Evolutionary conservation across 1,140 invertebrate species (phyloP).

Genomic region (Lordiphosa stackelbergi): DNA sequence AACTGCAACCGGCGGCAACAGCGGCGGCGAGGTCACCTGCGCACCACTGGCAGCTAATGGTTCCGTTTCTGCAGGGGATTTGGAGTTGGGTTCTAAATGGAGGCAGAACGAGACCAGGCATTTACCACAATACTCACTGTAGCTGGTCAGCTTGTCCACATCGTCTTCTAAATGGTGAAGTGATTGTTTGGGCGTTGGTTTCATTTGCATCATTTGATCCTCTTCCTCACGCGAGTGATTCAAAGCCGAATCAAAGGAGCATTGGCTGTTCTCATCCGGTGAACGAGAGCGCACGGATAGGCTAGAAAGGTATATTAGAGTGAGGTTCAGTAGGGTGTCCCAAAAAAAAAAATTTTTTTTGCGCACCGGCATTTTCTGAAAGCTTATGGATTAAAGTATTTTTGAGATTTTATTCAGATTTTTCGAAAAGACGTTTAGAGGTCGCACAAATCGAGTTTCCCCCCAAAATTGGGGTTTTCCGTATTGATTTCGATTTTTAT

Average conservation of each 20-base stretch:
- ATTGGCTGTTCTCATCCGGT: slow-evolving; percentile 85
- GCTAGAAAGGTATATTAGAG: no score
- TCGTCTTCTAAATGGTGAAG: slow-evolving; percentile 34
- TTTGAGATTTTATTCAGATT: no score
- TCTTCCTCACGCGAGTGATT: slow-evolving; percentile 89
- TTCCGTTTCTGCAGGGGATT: slow-evolving; percentile 10
- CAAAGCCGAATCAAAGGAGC: slow-evolving; percentile 89
- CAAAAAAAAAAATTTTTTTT: no score
- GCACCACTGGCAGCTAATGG: slow-evolving; percentile 14
- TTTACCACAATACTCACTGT: slow-evolving; percentile 51
- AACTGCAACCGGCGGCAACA: slow-evolving; percentile 1
- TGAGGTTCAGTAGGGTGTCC: no score
- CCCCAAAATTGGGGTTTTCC: no score
- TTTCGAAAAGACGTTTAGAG: no score
- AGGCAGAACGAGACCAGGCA: background rate
- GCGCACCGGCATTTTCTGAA: no score
- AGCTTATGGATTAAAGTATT: no score
- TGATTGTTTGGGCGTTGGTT: slow-evolving; percentile 7
- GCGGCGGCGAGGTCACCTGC: slow-evolving; percentile 6
- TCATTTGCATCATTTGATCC: slow-evolving; percentile 70
- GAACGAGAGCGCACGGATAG: slow-evolving; percentile 82
- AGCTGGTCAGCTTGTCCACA: slow-evolving; percentile 51
- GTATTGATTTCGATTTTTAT: no score
- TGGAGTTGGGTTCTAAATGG: slow-evolving; percentile 13
- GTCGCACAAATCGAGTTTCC: no score